Percentiles rank a stretch among this genome's conserved stretches.
Evolutionary conservation across 2,888 invertebrate species (phyloP).

Genomic region (Sthenelais limicola): DNA sequence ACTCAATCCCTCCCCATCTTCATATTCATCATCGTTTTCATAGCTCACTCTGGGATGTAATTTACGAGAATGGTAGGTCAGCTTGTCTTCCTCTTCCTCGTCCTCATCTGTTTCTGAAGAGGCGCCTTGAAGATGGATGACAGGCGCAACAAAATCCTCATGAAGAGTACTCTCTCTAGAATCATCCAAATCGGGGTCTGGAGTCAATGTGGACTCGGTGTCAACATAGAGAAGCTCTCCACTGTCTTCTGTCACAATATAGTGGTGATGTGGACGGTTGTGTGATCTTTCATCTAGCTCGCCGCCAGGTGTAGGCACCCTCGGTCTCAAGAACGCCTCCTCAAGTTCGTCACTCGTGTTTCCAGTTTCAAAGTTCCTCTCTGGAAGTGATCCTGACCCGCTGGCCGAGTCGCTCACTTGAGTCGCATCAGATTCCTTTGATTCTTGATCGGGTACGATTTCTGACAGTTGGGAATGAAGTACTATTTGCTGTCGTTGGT

Average conservation of each 20-base stretch:
- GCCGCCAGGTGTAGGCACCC: not conserved
- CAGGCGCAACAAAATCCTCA: not conserved
- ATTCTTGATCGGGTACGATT: too few species aligned
- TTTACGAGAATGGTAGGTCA: too few species aligned
- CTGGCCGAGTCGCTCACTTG: too few species aligned
- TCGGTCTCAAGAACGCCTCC: constrained; percentile 7
- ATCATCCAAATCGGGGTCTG: constrained; percentile 4
- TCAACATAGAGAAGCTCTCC: not conserved
- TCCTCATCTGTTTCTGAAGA: not conserved
- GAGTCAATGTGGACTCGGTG: constrained; percentile 20
- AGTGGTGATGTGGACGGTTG: too few species aligned
- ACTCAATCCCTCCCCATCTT: not conserved
- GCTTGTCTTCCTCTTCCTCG: not conserved
- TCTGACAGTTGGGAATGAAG: too few species aligned
- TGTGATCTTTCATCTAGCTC: too few species aligned
- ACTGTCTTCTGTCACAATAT: not conserved
- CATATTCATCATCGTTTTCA: too few species aligned
- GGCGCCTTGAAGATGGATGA: not conserved
- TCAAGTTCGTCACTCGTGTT: constrained; percentile 23
- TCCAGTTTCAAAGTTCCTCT: not conserved
- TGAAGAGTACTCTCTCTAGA: too few species aligned
- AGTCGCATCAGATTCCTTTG: too few species aligned
- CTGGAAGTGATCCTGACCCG: not conserved
- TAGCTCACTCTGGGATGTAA: too few species aligned
- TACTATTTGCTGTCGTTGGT: too few species aligned